Evolutionary conservation across 2,113 vertebrate species (phyloP), one percentile per base, ranked within the genome.

Genomic region (Malaclemys terrapin): DNA sequence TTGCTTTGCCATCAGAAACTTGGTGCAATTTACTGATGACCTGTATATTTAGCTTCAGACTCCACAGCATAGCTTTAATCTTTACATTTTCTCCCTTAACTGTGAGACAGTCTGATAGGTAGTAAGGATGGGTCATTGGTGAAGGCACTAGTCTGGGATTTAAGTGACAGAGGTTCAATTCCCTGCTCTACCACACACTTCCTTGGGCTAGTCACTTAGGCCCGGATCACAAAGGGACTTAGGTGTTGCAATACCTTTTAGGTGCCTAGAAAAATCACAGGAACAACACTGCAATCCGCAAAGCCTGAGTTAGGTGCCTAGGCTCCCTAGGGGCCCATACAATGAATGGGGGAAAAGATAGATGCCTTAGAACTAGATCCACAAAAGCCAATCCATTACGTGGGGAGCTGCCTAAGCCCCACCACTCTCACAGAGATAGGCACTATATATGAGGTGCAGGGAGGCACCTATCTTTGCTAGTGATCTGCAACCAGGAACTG

Each of bases 21-120:
- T 6, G 29, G n/a, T 0, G 11, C 0, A 1, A 62, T 52, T 94
- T 4, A 8, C 52, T 84, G n/a, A 54, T 0, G 5, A 45, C 17
- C 25, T 0, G 1, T 0, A 19, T 4, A 2, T 13, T 89, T 87
- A 50, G 84, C 54, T 69, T 17, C 2, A 0, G 11, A 54, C 79
- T 93, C 69, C 1, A 2, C 11, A 87, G 45, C 80, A 10, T 8
- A 56, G 65, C 22, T 45, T 0, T 59, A 45, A 78, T 27, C 42
- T 27, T 47, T 45, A 47, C 7, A 47, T 25, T 24, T 47, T 78
- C 42, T 47, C 25, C 75, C 42, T 20, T 14, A 25, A 27, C 20
- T 6, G 11, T 27, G 42, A 45, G 12, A 27, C 25, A 45, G 25
- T 47, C 75, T 47, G 42, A 45, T 29, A 25, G 22, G 42, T 11